phyloP scores from a whole-genome alignment of 2,113 vertebrate species.

The Hucho hucho region DNA sequence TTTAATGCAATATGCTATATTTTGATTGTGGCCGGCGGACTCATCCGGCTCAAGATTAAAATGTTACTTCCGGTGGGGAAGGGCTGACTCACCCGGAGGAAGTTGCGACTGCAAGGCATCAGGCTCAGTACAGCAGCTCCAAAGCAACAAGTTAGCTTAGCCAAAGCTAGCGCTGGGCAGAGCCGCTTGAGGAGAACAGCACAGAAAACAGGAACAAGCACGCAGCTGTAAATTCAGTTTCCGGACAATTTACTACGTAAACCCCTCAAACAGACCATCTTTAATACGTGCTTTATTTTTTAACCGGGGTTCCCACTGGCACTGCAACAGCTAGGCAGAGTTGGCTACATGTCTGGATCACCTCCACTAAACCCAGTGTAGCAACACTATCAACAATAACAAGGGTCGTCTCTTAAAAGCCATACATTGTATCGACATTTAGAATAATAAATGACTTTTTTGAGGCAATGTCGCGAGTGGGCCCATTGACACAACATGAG shows the following conservation, averaged over 20 bases:
- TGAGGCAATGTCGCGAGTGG: conserved; percentile 3
- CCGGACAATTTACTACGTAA: background rate
- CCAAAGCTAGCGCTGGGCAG: conserved; percentile 7
- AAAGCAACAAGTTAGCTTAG: conserved; percentile 22
- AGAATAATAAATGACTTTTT: background rate
- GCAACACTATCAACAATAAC: conserved; percentile 30
- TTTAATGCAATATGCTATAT: no score
- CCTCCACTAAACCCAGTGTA: conserved; percentile 8
- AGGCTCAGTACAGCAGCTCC: background rate
- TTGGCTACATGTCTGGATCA: conserved; percentile 1
- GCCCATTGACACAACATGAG: conserved; percentile 42
- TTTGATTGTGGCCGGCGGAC: conserved; percentile 30
- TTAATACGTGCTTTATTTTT: background rate
- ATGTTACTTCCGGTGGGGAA: conserved; percentile 47
- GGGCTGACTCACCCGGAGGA: conserved; percentile 37
- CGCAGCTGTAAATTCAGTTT: conserved; percentile 5
- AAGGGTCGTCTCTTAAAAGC: conserved; percentile 17
- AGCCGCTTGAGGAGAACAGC: conserved; percentile 44
- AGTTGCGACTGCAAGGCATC: conserved; percentile 50
- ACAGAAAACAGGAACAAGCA: conserved; percentile 43
- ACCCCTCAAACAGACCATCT: background rate
- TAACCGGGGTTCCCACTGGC: background rate
- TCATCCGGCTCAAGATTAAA: conserved; percentile 46
- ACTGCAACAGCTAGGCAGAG: background rate
- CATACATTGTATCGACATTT: background rate